Percentiles rank a stretch among this genome's conserved stretches.
Conservation (phyloP, 2,888 invertebrate species). For the Celastrina argiolus region DNA sequence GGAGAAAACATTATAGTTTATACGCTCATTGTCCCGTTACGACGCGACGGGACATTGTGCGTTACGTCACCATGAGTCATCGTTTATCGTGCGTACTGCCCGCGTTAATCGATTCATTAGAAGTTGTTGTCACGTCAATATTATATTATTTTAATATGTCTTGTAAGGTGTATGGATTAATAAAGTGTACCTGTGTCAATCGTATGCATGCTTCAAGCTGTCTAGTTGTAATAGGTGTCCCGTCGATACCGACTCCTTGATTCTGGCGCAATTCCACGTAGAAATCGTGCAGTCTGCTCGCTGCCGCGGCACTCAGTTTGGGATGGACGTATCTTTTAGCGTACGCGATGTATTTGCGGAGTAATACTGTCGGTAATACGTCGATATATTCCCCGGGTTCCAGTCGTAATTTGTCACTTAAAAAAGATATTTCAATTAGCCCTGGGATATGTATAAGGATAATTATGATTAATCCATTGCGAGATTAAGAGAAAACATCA, state of each 20-base stretch:
- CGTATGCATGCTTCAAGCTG: conserved; percentile 93
- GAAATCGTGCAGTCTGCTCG: conserved; percentile 83
- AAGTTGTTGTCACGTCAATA: no score
- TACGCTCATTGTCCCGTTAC: no score
- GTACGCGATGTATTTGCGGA: conserved; percentile 95
- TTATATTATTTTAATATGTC: no score
- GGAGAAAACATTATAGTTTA: no score
- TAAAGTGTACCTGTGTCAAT: conserved; percentile 81
- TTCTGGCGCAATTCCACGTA: conserved; percentile 86
- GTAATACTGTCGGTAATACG: conserved; percentile 83
- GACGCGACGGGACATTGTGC: no score
- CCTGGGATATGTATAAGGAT: no score
- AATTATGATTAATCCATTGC: no score
- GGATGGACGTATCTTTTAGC: conserved; percentile 93
- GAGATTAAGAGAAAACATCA: no score
- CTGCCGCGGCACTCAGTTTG: conserved; percentile 84
- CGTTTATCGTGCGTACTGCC: no score
- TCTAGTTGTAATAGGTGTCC: conserved; percentile 87
- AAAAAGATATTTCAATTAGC: conserved; percentile 34
- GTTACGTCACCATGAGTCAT: no score
- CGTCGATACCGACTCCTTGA: conserved; percentile 81
- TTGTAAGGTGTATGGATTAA: no score
- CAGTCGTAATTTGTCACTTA: conserved; percentile 79
- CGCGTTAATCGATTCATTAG: no score
- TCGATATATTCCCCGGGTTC: conserved; percentile 81